These are phyloP conservation scores for Glareola pratincola DNA, from an alignment of 2,113 vertebrate species.

Conservation along the genomic window DNA sequence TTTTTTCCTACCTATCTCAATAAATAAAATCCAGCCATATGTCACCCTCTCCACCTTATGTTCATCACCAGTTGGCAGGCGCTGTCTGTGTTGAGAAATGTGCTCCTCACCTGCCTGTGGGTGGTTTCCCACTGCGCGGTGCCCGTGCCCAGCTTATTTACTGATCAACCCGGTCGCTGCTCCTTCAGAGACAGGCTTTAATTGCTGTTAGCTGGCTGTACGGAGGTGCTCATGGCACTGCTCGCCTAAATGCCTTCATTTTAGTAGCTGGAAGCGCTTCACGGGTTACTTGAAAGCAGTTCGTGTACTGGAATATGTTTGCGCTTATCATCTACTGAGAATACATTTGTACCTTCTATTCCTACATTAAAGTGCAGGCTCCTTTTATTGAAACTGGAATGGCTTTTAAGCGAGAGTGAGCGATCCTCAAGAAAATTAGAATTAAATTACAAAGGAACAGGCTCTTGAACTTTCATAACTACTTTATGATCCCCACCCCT, in stretches of 20 bases:
- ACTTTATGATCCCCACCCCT: not conserved
- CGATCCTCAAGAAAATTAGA: not conserved
- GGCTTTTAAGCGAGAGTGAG: not conserved
- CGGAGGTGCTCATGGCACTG: not conserved
- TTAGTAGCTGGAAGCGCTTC: not conserved
- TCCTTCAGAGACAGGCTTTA: not conserved
- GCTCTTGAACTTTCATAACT: not conserved
- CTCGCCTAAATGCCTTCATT: not conserved
- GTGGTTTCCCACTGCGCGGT: not conserved
- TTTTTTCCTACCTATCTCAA: not conserved
- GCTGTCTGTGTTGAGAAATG: not conserved
- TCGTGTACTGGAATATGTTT: not conserved
- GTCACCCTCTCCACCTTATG: not conserved
- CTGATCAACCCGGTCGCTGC: rapidly evolving
- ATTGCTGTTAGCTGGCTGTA: not conserved
- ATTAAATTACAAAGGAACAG: not conserved
- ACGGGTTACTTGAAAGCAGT: not conserved
- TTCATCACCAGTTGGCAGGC: not conserved
- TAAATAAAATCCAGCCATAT: not conserved
- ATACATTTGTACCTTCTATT: not conserved
- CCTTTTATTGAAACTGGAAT: not conserved
- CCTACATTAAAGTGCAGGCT: not conserved
- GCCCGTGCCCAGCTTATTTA: not conserved
- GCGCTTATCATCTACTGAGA: not conserved
- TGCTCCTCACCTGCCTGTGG: not conserved